Conservation (phyloP, 2,113 vertebrate genomes). For the Microtus richardsoni region DNA sequence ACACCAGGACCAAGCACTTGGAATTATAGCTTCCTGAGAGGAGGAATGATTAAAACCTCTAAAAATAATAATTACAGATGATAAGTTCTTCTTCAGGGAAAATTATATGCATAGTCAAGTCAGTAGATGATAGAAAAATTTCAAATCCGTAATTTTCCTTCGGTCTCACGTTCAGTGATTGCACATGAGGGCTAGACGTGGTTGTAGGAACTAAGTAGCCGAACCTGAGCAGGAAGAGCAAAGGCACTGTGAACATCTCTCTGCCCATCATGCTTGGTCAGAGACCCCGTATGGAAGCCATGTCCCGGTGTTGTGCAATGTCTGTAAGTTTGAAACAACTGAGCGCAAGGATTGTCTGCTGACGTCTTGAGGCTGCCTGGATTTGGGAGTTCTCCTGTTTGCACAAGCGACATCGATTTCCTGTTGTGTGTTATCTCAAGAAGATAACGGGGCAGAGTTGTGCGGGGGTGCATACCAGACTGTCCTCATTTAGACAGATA, state of each 20-base stretch:
- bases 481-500: background rate
- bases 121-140: background rate
- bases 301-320: background rate
- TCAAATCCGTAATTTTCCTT: constrained; percentile 38
- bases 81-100: background rate
- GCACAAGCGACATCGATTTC: background rate
- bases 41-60: constrained; percentile 30
- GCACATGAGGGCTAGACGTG: background rate
- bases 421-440: background rate
- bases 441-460: background rate
- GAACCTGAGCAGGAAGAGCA: background rate
- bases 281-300: background rate
- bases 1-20: background rate
- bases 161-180: constrained; percentile 13
- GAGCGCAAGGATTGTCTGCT: background rate
- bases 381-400: background rate
- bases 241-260: background rate
- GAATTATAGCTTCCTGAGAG: background rate
- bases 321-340: background rate
- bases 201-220: background rate
- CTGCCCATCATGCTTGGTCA: background rate
- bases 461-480: background rate
- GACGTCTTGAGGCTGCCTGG: background rate
- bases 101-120: background rate
- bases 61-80: constrained; percentile 34